These are phyloP conservation scores for Contarinia nasturtii DNA, from an alignment of 1,140 invertebrate genomes.

Conservation along the genomic window DNA sequence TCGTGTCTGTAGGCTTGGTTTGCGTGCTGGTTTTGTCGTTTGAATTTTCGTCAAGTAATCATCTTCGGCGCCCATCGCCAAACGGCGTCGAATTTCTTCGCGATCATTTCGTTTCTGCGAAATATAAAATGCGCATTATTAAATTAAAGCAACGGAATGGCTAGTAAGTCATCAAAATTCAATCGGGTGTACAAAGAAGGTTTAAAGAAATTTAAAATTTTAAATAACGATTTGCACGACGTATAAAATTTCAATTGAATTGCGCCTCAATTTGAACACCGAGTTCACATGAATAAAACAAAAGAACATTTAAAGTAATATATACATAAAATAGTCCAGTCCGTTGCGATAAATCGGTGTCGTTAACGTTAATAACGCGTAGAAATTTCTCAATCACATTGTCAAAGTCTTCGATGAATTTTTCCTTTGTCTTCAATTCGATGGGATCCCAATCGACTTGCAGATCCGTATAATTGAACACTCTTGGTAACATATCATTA, in stretches of 20 bases:
- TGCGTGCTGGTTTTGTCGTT: slow-evolving; percentile 42
- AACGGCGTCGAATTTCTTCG: slow-evolving; percentile 71
- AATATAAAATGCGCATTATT: slow-evolving; percentile 16
- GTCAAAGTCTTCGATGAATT: slow-evolving; percentile 8
- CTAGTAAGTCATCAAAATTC: no score
- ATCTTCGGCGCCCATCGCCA: slow-evolving; percentile 75
- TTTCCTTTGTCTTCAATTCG: neutral
- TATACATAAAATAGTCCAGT: neutral
- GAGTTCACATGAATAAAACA: neutral
- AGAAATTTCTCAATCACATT: slow-evolving; percentile 47
- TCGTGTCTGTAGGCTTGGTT: slow-evolving; percentile 71
- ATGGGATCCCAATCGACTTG: neutral
- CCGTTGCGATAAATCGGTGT: neutral
- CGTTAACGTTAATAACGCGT: slow-evolving; percentile 25
- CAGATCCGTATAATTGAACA: slow-evolving; percentile 5
- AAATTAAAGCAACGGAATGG: no score
- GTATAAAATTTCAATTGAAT: slow-evolving; percentile 5
- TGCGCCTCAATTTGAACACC: neutral
- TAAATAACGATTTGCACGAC: no score
- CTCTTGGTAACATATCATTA: slow-evolving; percentile 7
- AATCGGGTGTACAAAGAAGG: no score
- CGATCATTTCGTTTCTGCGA: slow-evolving; percentile 72
- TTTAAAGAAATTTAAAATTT: no score
- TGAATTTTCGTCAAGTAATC: slow-evolving; percentile 41
- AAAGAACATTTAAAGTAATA: neutral